Base-by-base conservation (phyloP, 2,888 invertebrate species). In the Mesoligia furuncula region DNA sequence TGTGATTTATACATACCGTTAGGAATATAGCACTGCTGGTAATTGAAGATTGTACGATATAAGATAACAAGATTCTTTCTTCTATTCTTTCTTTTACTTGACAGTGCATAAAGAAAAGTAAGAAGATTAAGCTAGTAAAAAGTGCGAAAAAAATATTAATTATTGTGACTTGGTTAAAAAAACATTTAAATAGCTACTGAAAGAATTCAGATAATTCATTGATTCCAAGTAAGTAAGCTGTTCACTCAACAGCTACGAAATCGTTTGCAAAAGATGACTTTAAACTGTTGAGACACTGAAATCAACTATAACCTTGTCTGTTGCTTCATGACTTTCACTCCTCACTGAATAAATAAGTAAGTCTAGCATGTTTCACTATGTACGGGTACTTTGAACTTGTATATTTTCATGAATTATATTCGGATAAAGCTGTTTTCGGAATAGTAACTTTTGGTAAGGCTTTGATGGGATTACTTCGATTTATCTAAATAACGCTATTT, bases 291-390 rank as follows among this genome's bases (percentile, higher is more conserved):
- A 54, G 39, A 70, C 45, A 66, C 73, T 71, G 36, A 80, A 71
- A 71, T 67, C 61, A 39, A 59, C 61, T 65, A 54, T 70, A 83
- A 75, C 76, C 67, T 84, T 73, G 71, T 65, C 61, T 71, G 75
- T 68, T 62, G 54, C 48, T 84, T 61, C 77, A 80, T 74, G 84
- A 86, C 79, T 84, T 79, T 85, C 80, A 83, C 75, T 85, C 77
- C 79, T 71, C 72, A 79, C 66, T 74, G 75, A 81, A 83, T 83
- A 76, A 84, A 36, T 80, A 64, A 83, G 61, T 73, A 66, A 59
- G 51, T 80, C 73, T 69, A 64, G 61, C 79, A 57, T 64, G 67
- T 62, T 76, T 42, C 45, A 64, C 65, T 73, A 54, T 39, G 31
- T 59, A 70, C 70, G 54, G 36, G 71, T 72, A 83, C 75, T 81